phyloP scores from a whole-genome alignment of 2,113 vertebrate species.

The Prunella fulvescens region DNA sequence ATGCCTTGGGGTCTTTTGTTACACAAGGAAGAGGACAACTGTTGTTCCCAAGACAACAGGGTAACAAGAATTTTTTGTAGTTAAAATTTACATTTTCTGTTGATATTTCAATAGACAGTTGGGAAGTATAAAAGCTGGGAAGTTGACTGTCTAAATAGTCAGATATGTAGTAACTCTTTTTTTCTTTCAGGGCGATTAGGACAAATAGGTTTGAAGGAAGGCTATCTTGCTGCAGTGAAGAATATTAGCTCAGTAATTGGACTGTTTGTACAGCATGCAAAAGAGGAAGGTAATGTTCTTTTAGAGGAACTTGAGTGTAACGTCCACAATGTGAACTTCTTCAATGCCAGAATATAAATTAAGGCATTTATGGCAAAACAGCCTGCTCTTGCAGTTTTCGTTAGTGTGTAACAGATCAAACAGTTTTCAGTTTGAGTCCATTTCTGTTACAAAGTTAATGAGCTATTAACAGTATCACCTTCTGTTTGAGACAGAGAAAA shows the following conservation, averaged over 20 bases:
- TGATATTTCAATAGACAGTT: background rate
- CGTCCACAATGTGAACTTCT: background rate
- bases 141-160: background rate
- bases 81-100: background rate
- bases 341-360: background rate
- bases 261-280: constrained; percentile 83
- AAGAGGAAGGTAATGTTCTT: constrained; percentile 83
- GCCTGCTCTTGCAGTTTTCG: background rate
- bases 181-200: constrained; percentile 81
- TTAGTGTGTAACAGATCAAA: background rate
- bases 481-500: background rate
- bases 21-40: background rate
- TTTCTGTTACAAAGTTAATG: background rate
- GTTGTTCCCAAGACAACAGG: background rate
- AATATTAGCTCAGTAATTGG: constrained; percentile 86
- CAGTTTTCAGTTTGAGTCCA: background rate
- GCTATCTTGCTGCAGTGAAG: constrained; percentile 76
- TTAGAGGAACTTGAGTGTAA: background rate
- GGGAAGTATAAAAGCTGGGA: background rate
- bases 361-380: background rate
- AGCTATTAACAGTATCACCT: background rate
- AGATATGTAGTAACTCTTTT: background rate
- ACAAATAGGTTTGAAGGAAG: constrained; percentile 89
- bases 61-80: background rate
- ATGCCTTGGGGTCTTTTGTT: background rate